phyloP scores from a whole-genome alignment of 2,113 vertebrate genomes.

The Phasianus colchicus region DNA sequence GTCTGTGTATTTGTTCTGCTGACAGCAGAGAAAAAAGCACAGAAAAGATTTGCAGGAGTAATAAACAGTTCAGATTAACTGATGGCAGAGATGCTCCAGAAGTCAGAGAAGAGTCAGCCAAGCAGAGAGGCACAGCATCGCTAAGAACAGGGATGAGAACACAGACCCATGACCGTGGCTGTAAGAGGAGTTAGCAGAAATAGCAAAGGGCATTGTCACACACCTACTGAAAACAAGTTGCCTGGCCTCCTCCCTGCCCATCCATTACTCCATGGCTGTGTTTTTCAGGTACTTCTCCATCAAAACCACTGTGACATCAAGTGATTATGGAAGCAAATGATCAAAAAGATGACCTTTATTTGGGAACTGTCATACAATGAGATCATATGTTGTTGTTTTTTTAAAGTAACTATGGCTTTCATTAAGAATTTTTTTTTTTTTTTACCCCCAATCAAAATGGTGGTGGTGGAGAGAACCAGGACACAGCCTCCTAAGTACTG shows the following conservation, averaged over 20 bases:
- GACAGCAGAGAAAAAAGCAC: background rate
- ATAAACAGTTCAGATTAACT: background rate
- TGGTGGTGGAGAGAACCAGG: background rate
- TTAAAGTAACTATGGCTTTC: background rate
- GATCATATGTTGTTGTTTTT: background rate
- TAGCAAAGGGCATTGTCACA: background rate
- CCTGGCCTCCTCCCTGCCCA: background rate
- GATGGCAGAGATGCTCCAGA: background rate
- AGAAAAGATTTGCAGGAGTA: background rate
- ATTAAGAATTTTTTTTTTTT: background rate
- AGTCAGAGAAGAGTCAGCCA: background rate
- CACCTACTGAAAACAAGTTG: background rate
- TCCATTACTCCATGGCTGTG: background rate
- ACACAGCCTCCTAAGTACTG: background rate
- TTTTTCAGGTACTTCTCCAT: background rate
- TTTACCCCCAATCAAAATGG: background rate
- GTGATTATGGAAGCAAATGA: background rate
- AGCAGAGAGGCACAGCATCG: background rate
- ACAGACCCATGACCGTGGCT: background rate
- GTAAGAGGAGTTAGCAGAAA: background rate
- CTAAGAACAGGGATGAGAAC: background rate
- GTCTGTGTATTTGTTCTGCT: background rate
- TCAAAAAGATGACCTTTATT: conserved; percentile 12
- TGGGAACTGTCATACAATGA: background rate
- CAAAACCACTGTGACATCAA: background rate